These are phyloP conservation scores for Lophius piscatorius DNA, from an alignment of 2,113 vertebrate species.

Conservation along the genomic window DNA sequence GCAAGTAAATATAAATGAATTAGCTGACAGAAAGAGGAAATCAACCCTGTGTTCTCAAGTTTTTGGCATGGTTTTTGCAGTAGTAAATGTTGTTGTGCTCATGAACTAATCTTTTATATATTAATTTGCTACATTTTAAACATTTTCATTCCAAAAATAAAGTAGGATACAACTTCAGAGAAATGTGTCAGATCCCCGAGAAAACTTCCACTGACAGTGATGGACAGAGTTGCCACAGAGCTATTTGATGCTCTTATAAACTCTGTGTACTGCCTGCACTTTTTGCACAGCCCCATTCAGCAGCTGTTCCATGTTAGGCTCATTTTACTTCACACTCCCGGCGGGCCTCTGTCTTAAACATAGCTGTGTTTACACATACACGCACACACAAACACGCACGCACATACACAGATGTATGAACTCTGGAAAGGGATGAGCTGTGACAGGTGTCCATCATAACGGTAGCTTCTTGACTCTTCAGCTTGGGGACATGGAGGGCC, in stretches of 20 bases:
- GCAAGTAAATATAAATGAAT: conserved; percentile 4
- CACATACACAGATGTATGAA: conserved; percentile 8
- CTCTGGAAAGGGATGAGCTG: conserved; percentile 50
- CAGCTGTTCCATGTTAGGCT: conserved; percentile 61
- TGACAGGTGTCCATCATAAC: conserved; percentile 67
- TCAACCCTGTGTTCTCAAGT: background rate
- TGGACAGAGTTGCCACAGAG: conserved; percentile 28
- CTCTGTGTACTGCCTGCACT: conserved; percentile 4
- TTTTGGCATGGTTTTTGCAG: conserved; percentile 3
- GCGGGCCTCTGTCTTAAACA: conserved; percentile 51
- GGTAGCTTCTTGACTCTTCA: conserved; percentile 20
- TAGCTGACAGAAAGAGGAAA: conserved; percentile 1
- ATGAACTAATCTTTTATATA: no score
- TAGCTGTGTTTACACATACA: conserved; percentile 9
- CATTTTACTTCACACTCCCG: conserved; percentile 34
- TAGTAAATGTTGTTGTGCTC: conserved; percentile 19
- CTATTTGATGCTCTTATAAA: conserved; percentile 32
- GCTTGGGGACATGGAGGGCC: conserved; percentile 18
- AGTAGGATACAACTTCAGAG: conserved; percentile 24
- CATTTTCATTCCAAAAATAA: conserved; percentile 2
- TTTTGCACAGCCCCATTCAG: conserved; percentile 42
- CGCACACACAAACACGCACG: conserved; percentile 13
- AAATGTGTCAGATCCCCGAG: conserved; percentile 21
- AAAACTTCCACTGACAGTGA: conserved; percentile 21
- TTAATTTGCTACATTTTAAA: no score